Evolutionary conservation across 2,797 vertebrate genomes (phyloP).

Genomic region (Agapornis canus): DNA sequence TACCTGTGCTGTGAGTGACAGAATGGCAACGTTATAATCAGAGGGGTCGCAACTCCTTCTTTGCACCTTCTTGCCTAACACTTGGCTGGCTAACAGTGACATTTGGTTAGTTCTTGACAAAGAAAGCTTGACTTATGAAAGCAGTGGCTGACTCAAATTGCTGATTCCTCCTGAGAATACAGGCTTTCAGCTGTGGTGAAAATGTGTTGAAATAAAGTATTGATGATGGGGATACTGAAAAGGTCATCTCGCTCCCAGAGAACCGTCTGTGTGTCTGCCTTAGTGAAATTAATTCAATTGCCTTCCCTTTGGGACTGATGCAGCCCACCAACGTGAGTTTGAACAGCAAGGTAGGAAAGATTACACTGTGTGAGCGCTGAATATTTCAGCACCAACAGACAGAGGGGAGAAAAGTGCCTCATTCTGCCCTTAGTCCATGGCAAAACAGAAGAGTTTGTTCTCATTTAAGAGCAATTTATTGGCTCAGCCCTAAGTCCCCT

Average conservation of each 20-base stretch:
- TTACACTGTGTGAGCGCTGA: background rate
- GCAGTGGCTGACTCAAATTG: conserved; percentile 15
- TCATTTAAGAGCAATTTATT: background rate
- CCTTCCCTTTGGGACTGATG: background rate
- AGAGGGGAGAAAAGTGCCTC: background rate
- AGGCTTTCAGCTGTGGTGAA: conserved; percentile 44
- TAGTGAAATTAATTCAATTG: conserved; percentile 59
- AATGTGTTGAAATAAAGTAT: conserved; percentile 63
- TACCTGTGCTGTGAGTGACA: background rate
- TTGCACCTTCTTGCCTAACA: conserved; percentile 5
- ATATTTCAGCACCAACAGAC: background rate
- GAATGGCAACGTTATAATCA: background rate
- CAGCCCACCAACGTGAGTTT: conserved; percentile 22
- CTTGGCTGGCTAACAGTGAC: conserved; percentile 8
- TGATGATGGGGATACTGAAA: conserved; percentile 47
- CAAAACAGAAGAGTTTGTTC: background rate
- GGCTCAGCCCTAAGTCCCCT: background rate
- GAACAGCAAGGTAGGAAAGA: conserved; percentile 15
- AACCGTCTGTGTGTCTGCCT: conserved; percentile 22
- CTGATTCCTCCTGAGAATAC: conserved; percentile 21
- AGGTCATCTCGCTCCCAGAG: conserved; percentile 51
- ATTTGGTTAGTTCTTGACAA: conserved; percentile 44
- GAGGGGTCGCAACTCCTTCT: background rate
- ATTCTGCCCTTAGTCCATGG: background rate
- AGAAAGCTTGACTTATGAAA: background rate